phyloP scores from a whole-genome alignment of 2,888 invertebrate genomes.

The Ellobium chinense region DNA sequence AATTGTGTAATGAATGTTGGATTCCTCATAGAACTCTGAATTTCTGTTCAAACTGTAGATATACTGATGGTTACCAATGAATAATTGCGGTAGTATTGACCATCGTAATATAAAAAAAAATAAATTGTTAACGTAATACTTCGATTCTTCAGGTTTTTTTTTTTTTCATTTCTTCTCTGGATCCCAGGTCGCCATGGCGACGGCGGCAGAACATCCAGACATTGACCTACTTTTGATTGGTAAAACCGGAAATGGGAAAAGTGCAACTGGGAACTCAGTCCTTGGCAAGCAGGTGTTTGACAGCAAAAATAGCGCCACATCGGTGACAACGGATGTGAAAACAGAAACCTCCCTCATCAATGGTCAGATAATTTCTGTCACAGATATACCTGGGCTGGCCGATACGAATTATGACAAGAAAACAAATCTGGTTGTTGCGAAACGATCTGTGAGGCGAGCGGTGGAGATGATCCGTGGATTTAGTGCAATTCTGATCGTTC shows the following conservation, averaged over 20 bases:
- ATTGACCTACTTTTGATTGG: neutral
- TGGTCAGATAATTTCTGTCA: neutral
- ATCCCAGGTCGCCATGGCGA: too few species aligned
- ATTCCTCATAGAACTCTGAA: too few species aligned
- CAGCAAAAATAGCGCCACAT: neutral
- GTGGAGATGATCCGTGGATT: neutral
- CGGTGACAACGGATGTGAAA: neutral
- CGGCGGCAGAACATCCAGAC: too few species aligned
- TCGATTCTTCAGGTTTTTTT: too few species aligned
- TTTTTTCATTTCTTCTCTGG: too few species aligned
- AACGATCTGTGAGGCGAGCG: neutral
- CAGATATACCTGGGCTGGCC: neutral
- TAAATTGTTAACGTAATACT: too few species aligned
- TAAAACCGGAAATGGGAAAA: constrained; percentile 17
- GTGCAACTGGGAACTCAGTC: neutral
- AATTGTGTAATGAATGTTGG: too few species aligned
- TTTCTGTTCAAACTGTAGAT: too few species aligned
- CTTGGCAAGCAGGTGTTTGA: neutral
- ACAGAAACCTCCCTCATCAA: neutral
- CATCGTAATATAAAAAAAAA: too few species aligned
- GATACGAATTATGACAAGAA: neutral
- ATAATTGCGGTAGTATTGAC: too few species aligned
- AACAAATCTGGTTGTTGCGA: neutral
- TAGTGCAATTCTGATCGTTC: neutral
- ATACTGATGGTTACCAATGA: too few species aligned